These are phyloP conservation scores for Fratercula arctica DNA, from an alignment of 2,797 vertebrate genomes.

Conservation along the genomic window DNA sequence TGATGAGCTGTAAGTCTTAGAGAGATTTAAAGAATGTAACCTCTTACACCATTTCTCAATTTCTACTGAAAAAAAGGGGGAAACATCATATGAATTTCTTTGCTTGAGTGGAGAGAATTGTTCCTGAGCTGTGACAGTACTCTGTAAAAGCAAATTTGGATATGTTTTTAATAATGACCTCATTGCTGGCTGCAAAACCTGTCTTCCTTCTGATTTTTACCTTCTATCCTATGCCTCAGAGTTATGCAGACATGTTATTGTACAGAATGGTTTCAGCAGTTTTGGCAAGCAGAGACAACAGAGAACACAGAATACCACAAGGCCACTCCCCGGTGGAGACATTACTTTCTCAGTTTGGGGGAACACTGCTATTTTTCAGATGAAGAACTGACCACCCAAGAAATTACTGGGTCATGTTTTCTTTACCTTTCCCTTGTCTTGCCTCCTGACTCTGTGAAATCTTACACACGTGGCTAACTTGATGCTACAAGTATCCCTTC, in stretches of 20 bases:
- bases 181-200: background rate
- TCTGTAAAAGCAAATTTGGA: constrained; percentile 9
- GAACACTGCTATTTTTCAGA: background rate
- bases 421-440: background rate
- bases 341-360: background rate
- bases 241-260: background rate
- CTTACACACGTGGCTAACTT: background rate
- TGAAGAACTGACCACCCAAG: background rate
- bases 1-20: background rate
- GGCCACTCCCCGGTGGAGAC: background rate
- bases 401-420: background rate
- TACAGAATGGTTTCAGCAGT: background rate
- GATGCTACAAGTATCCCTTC: background rate
- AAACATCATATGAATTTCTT: background rate
- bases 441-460: background rate
- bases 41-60: background rate
- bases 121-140: background rate
- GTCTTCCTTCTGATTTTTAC: background rate
- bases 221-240: background rate
- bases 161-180: constrained; percentile 8
- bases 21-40: background rate
- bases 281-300: background rate
- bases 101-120: background rate
- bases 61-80: background rate
- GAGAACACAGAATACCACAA: background rate